Conservation (phyloP, 2,797 vertebrate genomes). For the Myripristis jacobus region DNA sequence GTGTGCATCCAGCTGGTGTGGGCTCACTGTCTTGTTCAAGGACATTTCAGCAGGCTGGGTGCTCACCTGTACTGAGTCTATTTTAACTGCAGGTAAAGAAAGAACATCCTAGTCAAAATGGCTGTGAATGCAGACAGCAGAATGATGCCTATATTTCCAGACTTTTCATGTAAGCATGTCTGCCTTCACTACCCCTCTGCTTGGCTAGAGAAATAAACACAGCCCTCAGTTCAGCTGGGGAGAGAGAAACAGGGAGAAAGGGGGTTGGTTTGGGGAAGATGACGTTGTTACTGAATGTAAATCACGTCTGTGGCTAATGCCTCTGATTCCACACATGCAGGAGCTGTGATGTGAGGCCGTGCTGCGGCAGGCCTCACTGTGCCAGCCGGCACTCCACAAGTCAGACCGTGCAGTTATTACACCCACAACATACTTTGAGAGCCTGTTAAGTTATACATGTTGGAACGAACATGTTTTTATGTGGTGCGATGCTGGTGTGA, state of each 20-base stretch:
- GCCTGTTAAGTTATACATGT: constrained; percentile 3
- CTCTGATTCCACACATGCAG: constrained; percentile 61
- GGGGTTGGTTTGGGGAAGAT: not conserved
- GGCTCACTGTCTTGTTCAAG: no score
- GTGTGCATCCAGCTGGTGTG: no score
- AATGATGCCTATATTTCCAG: constrained; percentile 43
- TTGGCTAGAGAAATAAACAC: constrained; percentile 41
- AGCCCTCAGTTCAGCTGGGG: constrained; percentile 9
- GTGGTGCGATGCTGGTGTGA: constrained; percentile 6
- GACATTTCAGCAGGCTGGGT: no score
- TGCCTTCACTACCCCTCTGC: constrained; percentile 47
- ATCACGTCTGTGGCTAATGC: constrained; percentile 55
- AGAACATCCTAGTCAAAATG: not conserved
- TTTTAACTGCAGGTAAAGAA: not conserved
- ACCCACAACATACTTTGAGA: not conserved
- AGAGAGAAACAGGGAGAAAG: not conserved
- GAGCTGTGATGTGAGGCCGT: constrained; percentile 50
- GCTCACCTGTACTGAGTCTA: no score
- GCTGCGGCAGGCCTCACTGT: not conserved
- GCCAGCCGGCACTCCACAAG: constrained; percentile 11
- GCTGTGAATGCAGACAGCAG: not conserved
- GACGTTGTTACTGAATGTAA: constrained; percentile 62
- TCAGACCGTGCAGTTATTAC: constrained; percentile 22
- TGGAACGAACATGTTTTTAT: constrained; percentile 23
- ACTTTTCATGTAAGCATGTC: constrained; percentile 70